Evolutionary conservation across 2,888 invertebrate species (phyloP).

Genomic region (Marronus borbonicus): DNA sequence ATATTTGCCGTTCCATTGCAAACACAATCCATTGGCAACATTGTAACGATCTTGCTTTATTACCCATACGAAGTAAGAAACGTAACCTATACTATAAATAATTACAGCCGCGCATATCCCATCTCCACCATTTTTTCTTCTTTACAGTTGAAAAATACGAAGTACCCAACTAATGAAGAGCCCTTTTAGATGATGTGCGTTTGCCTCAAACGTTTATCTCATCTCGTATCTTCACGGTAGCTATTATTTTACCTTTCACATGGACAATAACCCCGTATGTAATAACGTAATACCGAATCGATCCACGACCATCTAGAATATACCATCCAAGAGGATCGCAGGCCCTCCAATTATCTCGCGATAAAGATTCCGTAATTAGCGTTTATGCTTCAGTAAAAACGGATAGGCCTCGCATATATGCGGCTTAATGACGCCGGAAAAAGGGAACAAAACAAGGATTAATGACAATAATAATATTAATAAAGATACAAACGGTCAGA

Average conservation of each 20-base stretch:
- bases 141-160: neutral
- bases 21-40: too few relatives aligned
- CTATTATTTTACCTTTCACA: slow-evolving; percentile 3
- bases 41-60: too few relatives aligned
- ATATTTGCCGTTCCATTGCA: too few relatives aligned
- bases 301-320: slow-evolving; percentile 26
- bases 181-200: neutral
- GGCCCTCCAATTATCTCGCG: slow-evolving; percentile 41
- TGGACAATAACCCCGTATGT: slow-evolving; percentile 28
- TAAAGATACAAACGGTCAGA: neutral
- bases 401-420: slow-evolving; percentile 22
- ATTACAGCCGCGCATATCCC: too few relatives aligned
- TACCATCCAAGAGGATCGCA: slow-evolving; percentile 20
- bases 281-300: slow-evolving; percentile 27
- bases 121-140: too few relatives aligned
- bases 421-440: slow-evolving; percentile 24
- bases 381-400: slow-evolving; percentile 45
- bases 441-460: slow-evolving; percentile 17
- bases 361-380: slow-evolving; percentile 47
- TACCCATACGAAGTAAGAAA: too few relatives aligned
- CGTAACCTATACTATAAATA: too few relatives aligned
- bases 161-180: neutral
- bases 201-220: neutral
- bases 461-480: slow-evolving; percentile 43
- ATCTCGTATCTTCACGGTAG: slow-evolving; percentile 1